phyloP scores from a whole-genome alignment of 2,113 vertebrate genomes.

The Apeltes quadracus region DNA sequence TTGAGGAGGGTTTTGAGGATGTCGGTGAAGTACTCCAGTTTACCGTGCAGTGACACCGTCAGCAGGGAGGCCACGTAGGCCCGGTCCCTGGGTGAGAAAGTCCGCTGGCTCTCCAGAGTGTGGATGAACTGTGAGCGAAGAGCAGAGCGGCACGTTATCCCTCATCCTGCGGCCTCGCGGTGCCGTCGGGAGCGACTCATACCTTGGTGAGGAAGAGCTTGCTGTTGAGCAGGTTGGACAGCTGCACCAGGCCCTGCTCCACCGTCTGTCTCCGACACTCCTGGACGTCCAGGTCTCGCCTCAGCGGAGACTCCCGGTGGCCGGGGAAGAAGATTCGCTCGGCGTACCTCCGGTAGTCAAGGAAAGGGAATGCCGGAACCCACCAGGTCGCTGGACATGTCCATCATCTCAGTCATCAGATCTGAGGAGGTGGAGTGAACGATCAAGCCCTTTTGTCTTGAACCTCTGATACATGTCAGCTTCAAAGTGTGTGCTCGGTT shows the following conservation, averaged over 20 bases:
- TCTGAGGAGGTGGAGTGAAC: slow-evolving; percentile 77
- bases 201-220: slow-evolving; percentile 99
- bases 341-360: slow-evolving; percentile 94
- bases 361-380: slow-evolving; percentile 96
- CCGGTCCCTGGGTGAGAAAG: slow-evolving; percentile 92
- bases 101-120: slow-evolving; percentile 95
- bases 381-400: slow-evolving; percentile 95
- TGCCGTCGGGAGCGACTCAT: background rate
- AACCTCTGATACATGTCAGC: background rate
- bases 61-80: slow-evolving; percentile 95
- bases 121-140: slow-evolving; percentile 88
- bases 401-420: slow-evolving; percentile 99
- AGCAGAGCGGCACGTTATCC: background rate
- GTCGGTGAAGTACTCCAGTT: slow-evolving; percentile 97
- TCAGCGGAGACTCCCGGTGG: slow-evolving; percentile 91
- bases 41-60: slow-evolving; percentile 93
- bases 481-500: background rate
- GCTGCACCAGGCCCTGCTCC: slow-evolving; percentile 95
- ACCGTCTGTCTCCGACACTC: slow-evolving; percentile 93
- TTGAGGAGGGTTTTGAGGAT: slow-evolving; percentile 96
- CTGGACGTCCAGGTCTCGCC: slow-evolving; percentile 91
- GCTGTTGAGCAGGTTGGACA: slow-evolving; percentile 98
- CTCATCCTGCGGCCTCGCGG: background rate
- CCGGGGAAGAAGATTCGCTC: slow-evolving; percentile 98
- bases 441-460: background rate